These are phyloP conservation scores for Pteruthius melanotis DNA, from an alignment of 2,113 vertebrate genomes.

Conservation along the genomic window DNA sequence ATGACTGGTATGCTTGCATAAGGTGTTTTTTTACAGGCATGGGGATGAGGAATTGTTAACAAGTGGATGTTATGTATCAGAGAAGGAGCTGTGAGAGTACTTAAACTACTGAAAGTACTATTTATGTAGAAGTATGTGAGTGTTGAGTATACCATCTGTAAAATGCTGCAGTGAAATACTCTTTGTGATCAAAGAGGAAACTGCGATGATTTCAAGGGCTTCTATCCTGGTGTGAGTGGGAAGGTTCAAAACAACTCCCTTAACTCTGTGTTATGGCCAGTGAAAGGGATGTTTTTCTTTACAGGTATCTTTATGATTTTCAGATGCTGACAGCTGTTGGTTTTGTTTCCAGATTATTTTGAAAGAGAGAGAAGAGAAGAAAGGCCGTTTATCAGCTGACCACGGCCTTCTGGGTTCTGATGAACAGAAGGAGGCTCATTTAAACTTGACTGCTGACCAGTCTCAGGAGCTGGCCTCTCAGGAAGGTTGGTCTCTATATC, in stretches of 20 bases:
- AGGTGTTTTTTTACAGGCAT: background rate
- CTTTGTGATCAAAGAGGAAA: background rate
- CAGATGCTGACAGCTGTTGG: conserved; percentile 4
- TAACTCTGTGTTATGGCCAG: background rate
- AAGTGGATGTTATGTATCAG: background rate
- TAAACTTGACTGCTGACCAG: conserved; percentile 83
- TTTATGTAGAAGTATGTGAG: background rate
- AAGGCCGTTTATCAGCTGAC: conserved; percentile 85
- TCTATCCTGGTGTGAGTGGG: background rate
- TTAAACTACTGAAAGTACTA: background rate
- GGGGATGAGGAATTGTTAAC: background rate
- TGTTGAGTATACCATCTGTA: background rate
- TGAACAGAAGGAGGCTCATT: conserved; percentile 80
- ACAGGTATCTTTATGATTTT: background rate
- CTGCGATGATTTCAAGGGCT: background rate
- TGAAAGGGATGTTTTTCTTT: background rate
- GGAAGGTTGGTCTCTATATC: conserved; percentile 77
- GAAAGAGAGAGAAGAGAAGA: conserved; percentile 97
- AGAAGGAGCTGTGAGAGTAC: background rate
- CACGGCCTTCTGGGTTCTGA: conserved; percentile 80
- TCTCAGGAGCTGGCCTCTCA: conserved; percentile 86
- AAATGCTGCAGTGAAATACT: background rate
- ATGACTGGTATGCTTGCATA: background rate
- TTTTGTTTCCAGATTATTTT: conserved; percentile 86
- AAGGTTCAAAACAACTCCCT: background rate